A percentile compares a stretch with the other conserved stretches of the same genome.
These are phyloP conservation scores for Vidua macroura DNA, from an alignment of 2,113 vertebrate genomes.

Conservation along the genomic window DNA sequence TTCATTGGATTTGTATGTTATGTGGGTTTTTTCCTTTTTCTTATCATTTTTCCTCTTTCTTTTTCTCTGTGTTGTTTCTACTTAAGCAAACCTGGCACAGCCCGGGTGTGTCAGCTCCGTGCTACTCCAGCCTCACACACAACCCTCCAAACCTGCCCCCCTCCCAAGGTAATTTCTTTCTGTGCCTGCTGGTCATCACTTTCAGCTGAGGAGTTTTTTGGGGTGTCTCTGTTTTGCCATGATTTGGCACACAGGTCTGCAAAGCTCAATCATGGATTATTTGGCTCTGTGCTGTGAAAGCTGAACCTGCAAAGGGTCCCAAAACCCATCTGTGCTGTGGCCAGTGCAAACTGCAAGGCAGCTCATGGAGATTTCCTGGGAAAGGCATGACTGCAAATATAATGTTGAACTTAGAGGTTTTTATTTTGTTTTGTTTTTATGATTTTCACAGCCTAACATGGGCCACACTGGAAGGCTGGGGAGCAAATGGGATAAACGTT, in stretches of 20 bases:
- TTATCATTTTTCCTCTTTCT: neutral
- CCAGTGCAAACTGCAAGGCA: neutral
- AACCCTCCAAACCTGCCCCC: neutral
- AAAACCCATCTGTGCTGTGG: neutral
- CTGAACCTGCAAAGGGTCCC: neutral
- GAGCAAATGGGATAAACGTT: neutral
- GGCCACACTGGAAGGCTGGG: neutral
- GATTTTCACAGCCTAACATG: fast-evolving
- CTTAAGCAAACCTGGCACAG: neutral
- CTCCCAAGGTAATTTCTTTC: neutral
- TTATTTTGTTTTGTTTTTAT: neutral
- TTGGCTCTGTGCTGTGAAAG: neutral
- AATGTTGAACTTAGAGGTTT: neutral
- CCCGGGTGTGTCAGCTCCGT: fast-evolving
- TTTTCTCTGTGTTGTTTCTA: neutral
- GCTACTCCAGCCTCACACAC: neutral
- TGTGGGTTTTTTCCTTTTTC: neutral
- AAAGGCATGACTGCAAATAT: neutral
- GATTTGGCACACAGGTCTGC: neutral
- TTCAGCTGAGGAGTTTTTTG: neutral
- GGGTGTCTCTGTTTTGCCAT: neutral
- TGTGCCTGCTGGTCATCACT: neutral
- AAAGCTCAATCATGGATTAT: fast-evolving
- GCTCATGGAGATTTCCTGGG: neutral
- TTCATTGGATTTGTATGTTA: neutral